phyloP scores from a whole-genome alignment of 2,113 vertebrate species.

The Indri indri region DNA sequence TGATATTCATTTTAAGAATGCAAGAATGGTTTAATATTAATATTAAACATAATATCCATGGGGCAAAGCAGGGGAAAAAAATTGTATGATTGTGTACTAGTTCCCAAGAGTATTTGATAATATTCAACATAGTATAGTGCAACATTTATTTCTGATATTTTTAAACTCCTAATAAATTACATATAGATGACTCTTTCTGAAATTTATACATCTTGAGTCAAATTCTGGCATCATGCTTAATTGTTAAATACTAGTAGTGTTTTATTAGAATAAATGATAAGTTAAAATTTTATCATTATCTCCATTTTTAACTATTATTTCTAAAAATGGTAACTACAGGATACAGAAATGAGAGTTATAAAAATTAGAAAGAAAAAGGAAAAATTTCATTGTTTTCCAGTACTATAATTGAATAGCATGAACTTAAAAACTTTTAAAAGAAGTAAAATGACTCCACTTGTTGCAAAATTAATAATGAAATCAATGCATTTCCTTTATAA shows the following conservation, averaged over 20 bases:
- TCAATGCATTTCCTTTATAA: not conserved
- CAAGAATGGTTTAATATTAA: too few relatives aligned
- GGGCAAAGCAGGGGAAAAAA: not conserved
- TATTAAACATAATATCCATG: not conserved
- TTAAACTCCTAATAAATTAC: not conserved
- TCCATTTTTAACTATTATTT: not conserved
- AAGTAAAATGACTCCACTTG: not conserved
- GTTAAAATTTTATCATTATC: not conserved
- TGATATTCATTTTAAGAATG: too few relatives aligned
- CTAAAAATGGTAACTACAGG: not conserved
- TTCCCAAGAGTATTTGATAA: not conserved
- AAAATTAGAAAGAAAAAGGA: too few relatives aligned
- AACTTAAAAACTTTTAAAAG: not conserved
- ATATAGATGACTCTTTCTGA: not conserved
- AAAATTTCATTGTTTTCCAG: too few relatives aligned
- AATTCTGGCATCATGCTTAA: not conserved
- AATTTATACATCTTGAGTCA: not conserved
- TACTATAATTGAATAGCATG: too few relatives aligned
- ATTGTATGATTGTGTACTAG: not conserved
- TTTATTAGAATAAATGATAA: not conserved
- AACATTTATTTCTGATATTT: not conserved
- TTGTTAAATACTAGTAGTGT: not conserved
- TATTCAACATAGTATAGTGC: not conserved
- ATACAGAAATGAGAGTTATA: not conserved
- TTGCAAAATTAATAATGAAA: not conserved